Evolutionary conservation across 1,140 invertebrate genomes (phyloP).

Genomic region (Bombus turneri): DNA sequence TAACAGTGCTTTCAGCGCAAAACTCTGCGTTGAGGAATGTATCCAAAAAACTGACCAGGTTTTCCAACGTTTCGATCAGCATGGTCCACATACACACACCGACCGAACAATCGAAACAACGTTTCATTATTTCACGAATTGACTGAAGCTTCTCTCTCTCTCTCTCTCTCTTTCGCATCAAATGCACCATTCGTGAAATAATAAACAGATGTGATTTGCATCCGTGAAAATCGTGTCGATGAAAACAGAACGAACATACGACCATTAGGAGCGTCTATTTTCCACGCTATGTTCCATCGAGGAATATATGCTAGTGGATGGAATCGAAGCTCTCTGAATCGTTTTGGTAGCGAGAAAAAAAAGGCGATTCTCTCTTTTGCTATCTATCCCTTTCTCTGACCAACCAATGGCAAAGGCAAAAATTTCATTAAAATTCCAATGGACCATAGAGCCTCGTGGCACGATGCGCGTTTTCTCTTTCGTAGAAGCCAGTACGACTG

Average conservation of each 20-base stretch:
- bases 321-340: background rate
- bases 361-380: background rate
- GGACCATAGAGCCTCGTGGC: background rate
- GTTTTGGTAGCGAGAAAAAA: background rate
- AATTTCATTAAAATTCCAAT: constrained; percentile 45
- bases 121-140: constrained; percentile 17
- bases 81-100: too few species aligned
- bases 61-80: background rate
- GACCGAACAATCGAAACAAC: constrained; percentile 13
- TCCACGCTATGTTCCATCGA: background rate
- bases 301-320: too few species aligned
- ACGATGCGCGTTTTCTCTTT: constrained; percentile 6
- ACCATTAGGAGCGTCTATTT: constrained; percentile 8
- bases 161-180: background rate
- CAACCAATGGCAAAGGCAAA: background rate
- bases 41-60: constrained; percentile 22
- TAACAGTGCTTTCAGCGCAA: constrained; percentile 7
- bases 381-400: background rate
- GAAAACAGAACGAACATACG: background rate
- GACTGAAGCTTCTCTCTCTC: background rate
- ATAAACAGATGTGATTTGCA: constrained; percentile 19
- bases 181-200: background rate
- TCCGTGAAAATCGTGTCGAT: background rate
- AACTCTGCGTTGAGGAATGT: background rate
- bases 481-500: background rate